A percentile compares a stretch with the other conserved stretches of the same genome.
These are phyloP conservation scores for Elaphurus davidianus DNA, from an alignment of 2,113 vertebrate genomes.

Conservation along the genomic window DNA sequence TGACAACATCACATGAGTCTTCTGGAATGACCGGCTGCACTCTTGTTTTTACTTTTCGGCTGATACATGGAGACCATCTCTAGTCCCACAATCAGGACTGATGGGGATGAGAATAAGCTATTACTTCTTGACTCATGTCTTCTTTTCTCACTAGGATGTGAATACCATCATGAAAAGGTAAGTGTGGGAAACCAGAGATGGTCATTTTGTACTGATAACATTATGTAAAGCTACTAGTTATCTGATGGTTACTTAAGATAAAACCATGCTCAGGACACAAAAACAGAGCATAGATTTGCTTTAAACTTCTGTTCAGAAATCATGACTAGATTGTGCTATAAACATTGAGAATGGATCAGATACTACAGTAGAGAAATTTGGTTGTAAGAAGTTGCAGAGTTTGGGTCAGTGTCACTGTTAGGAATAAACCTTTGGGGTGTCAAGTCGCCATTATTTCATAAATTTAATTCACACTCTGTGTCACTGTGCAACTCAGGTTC, in stretches of 20 bases:
- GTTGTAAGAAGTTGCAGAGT: neutral
- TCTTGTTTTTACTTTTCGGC: neutral
- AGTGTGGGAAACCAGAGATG: neutral
- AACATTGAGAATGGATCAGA: neutral
- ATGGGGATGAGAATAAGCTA: neutral
- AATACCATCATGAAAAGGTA: conserved; percentile 25
- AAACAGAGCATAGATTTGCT: neutral
- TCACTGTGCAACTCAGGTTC: neutral
- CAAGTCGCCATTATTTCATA: neutral
- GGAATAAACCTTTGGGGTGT: neutral
- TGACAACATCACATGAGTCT: neutral
- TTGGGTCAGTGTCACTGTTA: neutral
- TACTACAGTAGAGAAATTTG: neutral
- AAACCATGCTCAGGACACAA: neutral
- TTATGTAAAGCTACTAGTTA: neutral
- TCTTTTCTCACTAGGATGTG: conserved; percentile 16
- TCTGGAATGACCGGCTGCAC: neutral
- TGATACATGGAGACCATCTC: neutral
- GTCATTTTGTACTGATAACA: neutral
- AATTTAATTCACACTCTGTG: neutral
- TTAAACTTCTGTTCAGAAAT: neutral
- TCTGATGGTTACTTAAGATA: neutral
- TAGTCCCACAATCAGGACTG: neutral
- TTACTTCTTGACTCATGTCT: neutral
- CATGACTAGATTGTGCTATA: neutral